Evolutionary conservation across 2,113 vertebrate species (phyloP).

Genomic region (Coregonus clupeaformis): DNA sequence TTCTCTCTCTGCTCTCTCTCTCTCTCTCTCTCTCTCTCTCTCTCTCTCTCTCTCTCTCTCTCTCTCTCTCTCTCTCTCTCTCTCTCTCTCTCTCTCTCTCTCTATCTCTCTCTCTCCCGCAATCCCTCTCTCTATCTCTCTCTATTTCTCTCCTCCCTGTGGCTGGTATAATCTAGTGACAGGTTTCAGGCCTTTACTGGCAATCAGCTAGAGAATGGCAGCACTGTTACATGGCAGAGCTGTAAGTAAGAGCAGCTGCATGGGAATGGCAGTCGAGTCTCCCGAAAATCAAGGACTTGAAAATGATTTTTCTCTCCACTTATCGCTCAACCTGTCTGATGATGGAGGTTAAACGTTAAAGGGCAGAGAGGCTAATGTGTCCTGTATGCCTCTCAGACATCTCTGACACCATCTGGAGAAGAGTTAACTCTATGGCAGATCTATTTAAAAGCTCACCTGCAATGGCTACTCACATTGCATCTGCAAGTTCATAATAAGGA

Average conservation of each 20-base stretch:
- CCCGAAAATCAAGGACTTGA: conserved; percentile 49
- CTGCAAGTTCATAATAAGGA: not conserved
- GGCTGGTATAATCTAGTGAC: too few relatives aligned
- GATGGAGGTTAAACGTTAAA: conserved; percentile 41
- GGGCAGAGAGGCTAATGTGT: conserved; percentile 28
- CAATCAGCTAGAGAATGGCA: too few relatives aligned
- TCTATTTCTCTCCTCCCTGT: too few relatives aligned
- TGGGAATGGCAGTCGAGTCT: conserved; percentile 54
- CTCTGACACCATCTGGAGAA: not conserved
- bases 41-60: too few relatives aligned
- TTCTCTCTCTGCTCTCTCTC: too few relatives aligned
- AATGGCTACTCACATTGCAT: not conserved
- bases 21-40: accelerated
- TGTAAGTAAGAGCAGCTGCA: conserved; percentile 26
- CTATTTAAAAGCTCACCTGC: not conserved
- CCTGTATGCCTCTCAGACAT: conserved; percentile 27
- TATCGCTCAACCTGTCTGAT: conserved; percentile 45
- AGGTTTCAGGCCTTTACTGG: too few relatives aligned
- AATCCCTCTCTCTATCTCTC: too few relatives aligned
- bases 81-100: too few relatives aligned
- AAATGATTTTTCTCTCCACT: conserved; percentile 27
- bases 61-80: too few relatives aligned
- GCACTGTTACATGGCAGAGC: too few relatives aligned
- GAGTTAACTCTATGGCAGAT: not conserved
- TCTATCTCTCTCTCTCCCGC: too few relatives aligned